phyloP scores from a whole-genome alignment of 1,140 invertebrate genomes.

The Limonius californicus region DNA sequence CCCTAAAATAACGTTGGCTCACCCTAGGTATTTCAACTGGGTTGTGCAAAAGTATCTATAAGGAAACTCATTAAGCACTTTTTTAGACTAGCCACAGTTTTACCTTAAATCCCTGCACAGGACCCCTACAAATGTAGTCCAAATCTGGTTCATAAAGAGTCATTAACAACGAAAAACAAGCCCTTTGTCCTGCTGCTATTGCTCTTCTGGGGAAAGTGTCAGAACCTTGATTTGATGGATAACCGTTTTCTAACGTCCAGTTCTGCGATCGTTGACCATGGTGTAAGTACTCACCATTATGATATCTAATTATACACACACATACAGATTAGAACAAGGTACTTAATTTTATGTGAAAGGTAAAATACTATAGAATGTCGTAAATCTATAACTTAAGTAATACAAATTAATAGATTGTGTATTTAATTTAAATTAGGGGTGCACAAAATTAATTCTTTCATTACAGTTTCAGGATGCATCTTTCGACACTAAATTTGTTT shows the following conservation, averaged over 20 bases:
- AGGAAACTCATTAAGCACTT: neutral
- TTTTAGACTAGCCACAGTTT: neutral
- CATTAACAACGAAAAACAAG: slow-evolving; percentile 58
- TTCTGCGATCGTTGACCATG: slow-evolving; percentile 42
- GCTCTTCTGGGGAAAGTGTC: slow-evolving; percentile 58
- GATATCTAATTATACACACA: no score
- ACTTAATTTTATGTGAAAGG: no score
- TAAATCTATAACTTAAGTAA: no score
- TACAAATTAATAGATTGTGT: no score
- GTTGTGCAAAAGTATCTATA: slow-evolving; percentile 53
- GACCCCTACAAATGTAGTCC: slow-evolving; percentile 63
- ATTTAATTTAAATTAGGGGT: no score
- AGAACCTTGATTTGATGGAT: slow-evolving; percentile 47
- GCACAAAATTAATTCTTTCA: no score
- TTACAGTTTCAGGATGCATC: no score
- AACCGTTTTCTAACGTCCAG: slow-evolving; percentile 62
- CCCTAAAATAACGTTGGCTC: slow-evolving; percentile 53
- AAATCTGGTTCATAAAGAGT: slow-evolving; percentile 56
- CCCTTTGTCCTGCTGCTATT: slow-evolving; percentile 56
- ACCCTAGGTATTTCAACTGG: slow-evolving; percentile 56
- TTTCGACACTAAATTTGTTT: no score
- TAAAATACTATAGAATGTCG: no score
- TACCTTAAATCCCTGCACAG: slow-evolving; percentile 67
- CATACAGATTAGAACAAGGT: no score
- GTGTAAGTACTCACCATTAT: slow-evolving; percentile 50